Percentiles rank a stretch among this genome's conserved stretches.
Evolutionary conservation across 2,888 invertebrate genomes (phyloP).

Genomic region (Habroteleia sp.): DNA sequence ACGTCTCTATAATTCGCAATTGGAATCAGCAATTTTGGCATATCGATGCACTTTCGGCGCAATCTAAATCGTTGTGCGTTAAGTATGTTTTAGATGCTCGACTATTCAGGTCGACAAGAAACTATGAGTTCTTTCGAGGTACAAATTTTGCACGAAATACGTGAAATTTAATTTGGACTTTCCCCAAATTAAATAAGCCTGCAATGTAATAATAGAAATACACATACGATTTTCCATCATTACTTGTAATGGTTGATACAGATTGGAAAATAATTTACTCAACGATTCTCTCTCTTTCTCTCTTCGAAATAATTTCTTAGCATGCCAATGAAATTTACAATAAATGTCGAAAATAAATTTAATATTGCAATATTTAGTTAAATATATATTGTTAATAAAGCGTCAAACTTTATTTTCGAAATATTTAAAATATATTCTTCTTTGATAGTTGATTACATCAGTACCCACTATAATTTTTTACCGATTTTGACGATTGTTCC

Average conservation of each 20-base stretch:
- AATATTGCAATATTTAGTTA: too few species aligned
- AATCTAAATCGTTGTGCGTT: conserved; percentile 26
- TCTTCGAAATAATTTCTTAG: too few species aligned
- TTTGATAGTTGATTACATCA: too few species aligned
- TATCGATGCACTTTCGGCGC: neutral
- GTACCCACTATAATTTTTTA: too few species aligned
- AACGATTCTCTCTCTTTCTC: too few species aligned
- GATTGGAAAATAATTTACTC: conserved; percentile 49
- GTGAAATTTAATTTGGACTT: conserved; percentile 70
- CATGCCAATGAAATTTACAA: too few species aligned
- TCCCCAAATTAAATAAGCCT: conserved; percentile 68
- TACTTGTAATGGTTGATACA: conserved; percentile 47
- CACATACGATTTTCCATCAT: conserved; percentile 36
- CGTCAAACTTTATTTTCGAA: too few species aligned
- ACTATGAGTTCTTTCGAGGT: conserved; percentile 48
- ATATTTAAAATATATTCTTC: too few species aligned
- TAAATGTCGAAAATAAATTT: too few species aligned
- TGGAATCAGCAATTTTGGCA: conserved; percentile 1
- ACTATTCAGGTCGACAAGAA: conserved; percentile 37
- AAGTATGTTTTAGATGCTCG: conserved; percentile 31
- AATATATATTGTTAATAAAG: too few species aligned
- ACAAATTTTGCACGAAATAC: conserved; percentile 66
- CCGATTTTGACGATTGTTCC: too few species aligned
- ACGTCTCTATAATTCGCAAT: conserved; percentile 3
- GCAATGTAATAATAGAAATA: conserved; percentile 49